phyloP scores from a whole-genome alignment of 1,140 invertebrate species.

The Rhopalosiphum padi region DNA sequence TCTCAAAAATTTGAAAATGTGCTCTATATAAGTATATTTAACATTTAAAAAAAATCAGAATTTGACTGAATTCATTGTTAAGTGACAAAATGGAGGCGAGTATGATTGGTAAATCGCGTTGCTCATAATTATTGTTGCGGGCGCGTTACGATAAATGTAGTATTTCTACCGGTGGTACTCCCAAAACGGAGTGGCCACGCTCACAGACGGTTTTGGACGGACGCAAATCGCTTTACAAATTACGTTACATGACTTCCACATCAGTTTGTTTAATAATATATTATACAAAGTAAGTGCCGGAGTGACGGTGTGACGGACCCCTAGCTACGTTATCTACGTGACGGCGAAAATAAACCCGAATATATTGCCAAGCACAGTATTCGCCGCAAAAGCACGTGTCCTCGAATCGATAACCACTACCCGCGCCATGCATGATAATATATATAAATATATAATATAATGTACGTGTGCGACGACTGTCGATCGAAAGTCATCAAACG shows the following conservation, averaged over 20 bases:
- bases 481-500: constrained; percentile 9
- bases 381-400: neutral
- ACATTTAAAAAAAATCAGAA: no score
- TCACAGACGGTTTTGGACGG: neutral
- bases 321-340: neutral
- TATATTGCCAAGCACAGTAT: neutral
- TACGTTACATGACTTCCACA: neutral
- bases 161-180: neutral
- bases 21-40: no score
- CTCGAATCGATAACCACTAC: neutral
- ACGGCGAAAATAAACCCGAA: neutral
- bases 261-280: constrained; percentile 11
- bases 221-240: neutral
- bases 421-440: neutral
- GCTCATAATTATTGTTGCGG: no score
- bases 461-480: neutral
- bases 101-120: no score
- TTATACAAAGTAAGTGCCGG: neutral
- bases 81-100: no score
- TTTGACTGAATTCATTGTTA: no score
- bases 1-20: no score
- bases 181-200: neutral
- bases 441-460: neutral
- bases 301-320: neutral
- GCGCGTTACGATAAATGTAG: neutral